Evolutionary conservation across 2,888 invertebrate species (phyloP).

Genomic region (Heliconius cydno): DNA sequence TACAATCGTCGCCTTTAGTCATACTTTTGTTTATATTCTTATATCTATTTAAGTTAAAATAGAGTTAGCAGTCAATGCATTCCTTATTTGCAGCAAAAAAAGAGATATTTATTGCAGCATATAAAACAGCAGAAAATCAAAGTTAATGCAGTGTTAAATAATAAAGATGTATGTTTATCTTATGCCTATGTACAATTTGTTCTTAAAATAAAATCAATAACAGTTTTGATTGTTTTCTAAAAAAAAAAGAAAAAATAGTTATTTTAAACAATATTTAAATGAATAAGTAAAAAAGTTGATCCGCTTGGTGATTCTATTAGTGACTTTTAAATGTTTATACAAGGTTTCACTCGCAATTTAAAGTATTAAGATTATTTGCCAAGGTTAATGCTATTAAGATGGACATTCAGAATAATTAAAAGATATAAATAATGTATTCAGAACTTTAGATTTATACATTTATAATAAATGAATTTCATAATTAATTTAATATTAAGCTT

Average conservation of each 20-base stretch:
- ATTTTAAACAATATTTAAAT: too few relatives aligned
- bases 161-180: background rate
- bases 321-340: background rate
- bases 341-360: background rate
- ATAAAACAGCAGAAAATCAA: background rate
- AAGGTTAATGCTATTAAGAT: conserved; percentile 12
- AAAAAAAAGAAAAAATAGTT: background rate
- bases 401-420: background rate
- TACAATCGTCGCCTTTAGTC: too few relatives aligned
- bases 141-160: background rate
- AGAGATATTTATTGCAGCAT: background rate
- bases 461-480: too few relatives aligned
- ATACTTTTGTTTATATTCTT: too few relatives aligned
- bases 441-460: background rate
- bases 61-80: too few relatives aligned
- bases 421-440: background rate
- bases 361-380: conserved; percentile 4
- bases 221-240: background rate
- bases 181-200: background rate
- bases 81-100: background rate
- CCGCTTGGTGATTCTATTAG: background rate
- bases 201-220: background rate
- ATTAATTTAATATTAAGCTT: too few relatives aligned
- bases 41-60: too few relatives aligned
- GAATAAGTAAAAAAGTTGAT: background rate